phyloP scores from a whole-genome alignment of 2,113 vertebrate species.

The Sylvicapra grimmia region DNA sequence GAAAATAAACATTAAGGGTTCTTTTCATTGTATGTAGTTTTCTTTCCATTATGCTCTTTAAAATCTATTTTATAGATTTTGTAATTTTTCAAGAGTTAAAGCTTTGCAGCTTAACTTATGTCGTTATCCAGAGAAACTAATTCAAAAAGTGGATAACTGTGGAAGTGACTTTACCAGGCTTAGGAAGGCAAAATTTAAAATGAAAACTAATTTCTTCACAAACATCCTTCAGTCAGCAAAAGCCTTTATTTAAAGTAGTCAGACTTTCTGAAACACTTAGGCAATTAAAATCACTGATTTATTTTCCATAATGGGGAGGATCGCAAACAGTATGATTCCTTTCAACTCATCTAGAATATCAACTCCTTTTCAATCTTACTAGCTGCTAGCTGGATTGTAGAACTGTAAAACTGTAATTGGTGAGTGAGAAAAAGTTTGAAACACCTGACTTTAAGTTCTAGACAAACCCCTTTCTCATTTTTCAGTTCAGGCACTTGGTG shows the following conservation, averaged over 20 bases:
- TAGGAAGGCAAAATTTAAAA: neutral
- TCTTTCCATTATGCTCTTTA: neutral
- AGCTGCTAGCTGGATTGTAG: neutral
- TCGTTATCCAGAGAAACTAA: neutral
- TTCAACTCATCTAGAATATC: neutral
- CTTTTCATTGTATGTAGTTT: neutral
- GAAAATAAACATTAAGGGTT: neutral
- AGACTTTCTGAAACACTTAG: neutral
- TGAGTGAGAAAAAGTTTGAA: neutral
- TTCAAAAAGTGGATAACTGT: neutral
- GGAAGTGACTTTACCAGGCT: neutral
- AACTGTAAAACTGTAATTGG: neutral
- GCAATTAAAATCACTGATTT: neutral
- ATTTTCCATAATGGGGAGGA: neutral
- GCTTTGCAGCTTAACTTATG: neutral
- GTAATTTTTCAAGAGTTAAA: neutral
- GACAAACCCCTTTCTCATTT: neutral
- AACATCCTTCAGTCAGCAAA: neutral
- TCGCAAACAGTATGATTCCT: neutral
- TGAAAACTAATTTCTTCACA: neutral
- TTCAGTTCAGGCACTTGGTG: neutral
- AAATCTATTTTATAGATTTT: neutral
- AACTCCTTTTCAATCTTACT: neutral
- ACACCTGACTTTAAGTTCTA: neutral
- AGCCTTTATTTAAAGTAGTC: neutral